A percentile compares a stretch with the other conserved stretches of the same genome.
Evolutionary conservation across 2,888 invertebrate species (phyloP).

Genomic region (Ormyrus nitidulus): DNA sequence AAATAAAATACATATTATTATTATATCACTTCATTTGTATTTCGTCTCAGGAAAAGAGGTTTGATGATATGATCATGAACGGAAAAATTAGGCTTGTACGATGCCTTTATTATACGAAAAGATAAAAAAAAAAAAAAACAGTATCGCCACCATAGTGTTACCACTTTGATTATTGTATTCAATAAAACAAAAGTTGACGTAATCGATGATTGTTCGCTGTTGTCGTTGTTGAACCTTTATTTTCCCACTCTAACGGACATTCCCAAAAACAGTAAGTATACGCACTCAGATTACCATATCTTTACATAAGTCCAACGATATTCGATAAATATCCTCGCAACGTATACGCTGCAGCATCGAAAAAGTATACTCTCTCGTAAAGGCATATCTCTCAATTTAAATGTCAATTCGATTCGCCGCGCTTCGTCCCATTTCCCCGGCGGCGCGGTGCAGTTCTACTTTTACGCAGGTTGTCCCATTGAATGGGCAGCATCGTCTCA

Average conservation of each 20-base stretch:
- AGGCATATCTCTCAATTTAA: too few relatives aligned
- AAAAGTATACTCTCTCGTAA: too few relatives aligned
- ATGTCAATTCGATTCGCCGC: too few relatives aligned
- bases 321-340: too few relatives aligned
- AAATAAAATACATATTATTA: slow-evolving; percentile 32
- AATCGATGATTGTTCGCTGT: not conserved
- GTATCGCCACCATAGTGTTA: slow-evolving; percentile 68
- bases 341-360: too few relatives aligned
- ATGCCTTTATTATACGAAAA: slow-evolving; percentile 61
- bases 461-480: too few relatives aligned
- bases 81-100: slow-evolving; percentile 52
- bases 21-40: slow-evolving; percentile 58
- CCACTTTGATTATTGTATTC: slow-evolving; percentile 68
- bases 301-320: too few relatives aligned
- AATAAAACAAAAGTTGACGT: slow-evolving; percentile 65
- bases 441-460: too few relatives aligned
- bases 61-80: slow-evolving; percentile 55
- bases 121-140: slow-evolving; percentile 59
- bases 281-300: too few relatives aligned
- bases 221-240: not conserved
- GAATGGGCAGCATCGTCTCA: too few relatives aligned
- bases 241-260: not conserved
- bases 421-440: too few relatives aligned
- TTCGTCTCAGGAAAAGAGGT: slow-evolving; percentile 60
- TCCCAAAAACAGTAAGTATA: too few relatives aligned